Percentiles rank a stretch among this genome's conserved stretches.
phyloP scores from a whole-genome alignment of 1,140 invertebrate species.

The Drosophila arawakana region DNA sequence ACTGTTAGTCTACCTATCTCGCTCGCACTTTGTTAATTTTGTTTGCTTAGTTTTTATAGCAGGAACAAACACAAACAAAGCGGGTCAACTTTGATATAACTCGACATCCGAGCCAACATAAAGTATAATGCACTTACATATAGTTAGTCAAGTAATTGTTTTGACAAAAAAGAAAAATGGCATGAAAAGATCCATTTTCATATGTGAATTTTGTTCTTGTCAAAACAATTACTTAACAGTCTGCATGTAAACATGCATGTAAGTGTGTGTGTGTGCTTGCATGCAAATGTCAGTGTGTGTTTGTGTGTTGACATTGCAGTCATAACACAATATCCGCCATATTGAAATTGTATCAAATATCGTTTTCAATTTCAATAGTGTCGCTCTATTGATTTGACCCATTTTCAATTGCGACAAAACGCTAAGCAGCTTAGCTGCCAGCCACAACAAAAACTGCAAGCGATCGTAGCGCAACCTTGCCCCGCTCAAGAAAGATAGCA shows the following conservation, averaged over 20 bases:
- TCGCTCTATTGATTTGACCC: conserved; percentile 68
- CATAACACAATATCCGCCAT: conserved; percentile 30
- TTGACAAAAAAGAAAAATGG: too few relatives aligned
- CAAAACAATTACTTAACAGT: not conserved
- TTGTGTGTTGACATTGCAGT: conserved; percentile 17
- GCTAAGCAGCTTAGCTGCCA: conserved; percentile 68
- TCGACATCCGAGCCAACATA: not conserved
- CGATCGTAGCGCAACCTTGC: conserved; percentile 25
- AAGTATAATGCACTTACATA: conserved; percentile 5
- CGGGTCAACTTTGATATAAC: conserved; percentile 44
- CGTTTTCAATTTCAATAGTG: conserved; percentile 60
- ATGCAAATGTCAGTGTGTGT: not conserved
- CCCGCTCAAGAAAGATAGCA: not conserved
- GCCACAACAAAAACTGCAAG: conserved; percentile 26
- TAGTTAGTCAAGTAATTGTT: too few relatives aligned
- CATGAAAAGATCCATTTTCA: too few relatives aligned
- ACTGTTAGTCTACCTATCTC: conserved; percentile 1
- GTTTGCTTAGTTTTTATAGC: conserved; percentile 69
- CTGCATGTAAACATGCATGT: not conserved
- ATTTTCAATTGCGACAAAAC: conserved; percentile 54
- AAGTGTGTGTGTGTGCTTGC: conserved; percentile 9
- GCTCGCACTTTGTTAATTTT: conserved; percentile 42
- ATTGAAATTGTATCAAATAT: conserved; percentile 71
- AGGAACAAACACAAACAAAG: conserved; percentile 72
- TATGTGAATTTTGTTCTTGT: too few relatives aligned